Base-by-base conservation (phyloP, 2,113 vertebrate genomes). In the Triplophysa dalaica region DNA sequence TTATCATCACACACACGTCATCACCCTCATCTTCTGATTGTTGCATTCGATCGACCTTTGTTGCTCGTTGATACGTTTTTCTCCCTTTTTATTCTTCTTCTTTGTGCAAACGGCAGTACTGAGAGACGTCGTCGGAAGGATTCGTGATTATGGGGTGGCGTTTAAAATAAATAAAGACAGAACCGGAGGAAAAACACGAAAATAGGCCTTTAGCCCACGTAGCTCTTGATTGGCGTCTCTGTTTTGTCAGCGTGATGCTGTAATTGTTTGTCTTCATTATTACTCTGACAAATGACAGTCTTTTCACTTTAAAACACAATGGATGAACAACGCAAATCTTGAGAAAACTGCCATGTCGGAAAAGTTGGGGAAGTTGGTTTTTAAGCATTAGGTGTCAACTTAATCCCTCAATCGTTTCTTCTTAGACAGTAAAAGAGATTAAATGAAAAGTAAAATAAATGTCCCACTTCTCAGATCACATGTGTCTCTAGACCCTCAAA, bases 221-320 rank as follows among this genome's bases (percentile, higher is more conserved):
- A 75, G 41, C 41, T 48, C 73, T 75, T 75, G 73, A 75, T 75
- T 75, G 73, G 73, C 73, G 45, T 61, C 21, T 7, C 21, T 26
- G 41, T 63, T 75, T 75, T 26, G 73, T 48, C 73, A 75, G 73
- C 22, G 58, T 16, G 73, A 63, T 13, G 73, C 58, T 60, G 16
- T 75, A 75, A 75, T 48, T 48, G 73, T 75, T 75, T 75, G 73
- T 63, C 73, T 41, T 62, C 41, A 63, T 75, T 63, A 75, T 75
- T 75, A 75, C 22, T 75, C 4, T 63, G 73, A 75, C 73, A 75
- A 63, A 63, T 75, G 73, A 63, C 73, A 75, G 73, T 75, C 60
- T 75, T 61, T 63, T 26, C 45, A 75, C 60, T 48, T 75, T 63
- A 63, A 75, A 75, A 22, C 60, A 75, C 60, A 63, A 75, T 26